These are phyloP conservation scores for Trichoplax adhaerens DNA, from an alignment of 37 sponge, comb jelly and placozoan species.

Conservation along the genomic window DNA sequence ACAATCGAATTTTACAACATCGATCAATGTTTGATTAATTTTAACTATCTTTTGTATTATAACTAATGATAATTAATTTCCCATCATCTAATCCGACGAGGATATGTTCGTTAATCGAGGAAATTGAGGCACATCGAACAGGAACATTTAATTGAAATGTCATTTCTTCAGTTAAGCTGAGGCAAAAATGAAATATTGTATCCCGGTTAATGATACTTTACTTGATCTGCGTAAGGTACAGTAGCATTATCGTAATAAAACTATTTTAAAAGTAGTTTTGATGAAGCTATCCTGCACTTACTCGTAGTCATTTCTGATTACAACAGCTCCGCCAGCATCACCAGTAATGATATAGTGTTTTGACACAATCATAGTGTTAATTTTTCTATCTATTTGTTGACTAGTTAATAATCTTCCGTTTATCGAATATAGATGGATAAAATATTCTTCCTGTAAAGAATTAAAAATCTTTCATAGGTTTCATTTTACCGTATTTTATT, in stretches of 20 bases:
- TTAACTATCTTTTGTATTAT: too few relatives aligned
- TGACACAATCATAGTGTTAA: constrained; percentile 27
- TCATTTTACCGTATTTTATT: neutral
- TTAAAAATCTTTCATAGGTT: neutral
- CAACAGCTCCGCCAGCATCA: constrained; percentile 27
- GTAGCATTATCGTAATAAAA: too few relatives aligned
- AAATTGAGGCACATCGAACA: constrained; percentile 24
- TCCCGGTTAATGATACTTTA: neutral
- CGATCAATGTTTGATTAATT: too few relatives aligned
- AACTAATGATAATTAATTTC: constrained; percentile 48
- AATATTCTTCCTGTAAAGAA: constrained; percentile 10
- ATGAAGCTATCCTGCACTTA: constrained; percentile 6
- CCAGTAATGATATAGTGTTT: constrained; percentile 50
- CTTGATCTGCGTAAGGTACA: too few relatives aligned
- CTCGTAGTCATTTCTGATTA: constrained; percentile 40
- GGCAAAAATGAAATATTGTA: constrained; percentile 4
- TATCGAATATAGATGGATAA: constrained; percentile 45
- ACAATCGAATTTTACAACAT: too few relatives aligned
- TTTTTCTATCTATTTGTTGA: constrained; percentile 20
- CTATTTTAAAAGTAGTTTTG: too few relatives aligned
- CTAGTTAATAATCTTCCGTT: constrained; percentile 43
- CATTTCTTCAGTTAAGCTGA: constrained; percentile 25
- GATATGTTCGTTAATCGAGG: constrained; percentile 31
- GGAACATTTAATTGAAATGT: constrained; percentile 33
- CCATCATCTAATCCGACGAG: constrained; percentile 55